Percentiles rank a stretch among this genome's conserved stretches.
Evolutionary conservation across 2,113 vertebrate genomes (phyloP).

Genomic region (Cynopterus brachyotis): DNA sequence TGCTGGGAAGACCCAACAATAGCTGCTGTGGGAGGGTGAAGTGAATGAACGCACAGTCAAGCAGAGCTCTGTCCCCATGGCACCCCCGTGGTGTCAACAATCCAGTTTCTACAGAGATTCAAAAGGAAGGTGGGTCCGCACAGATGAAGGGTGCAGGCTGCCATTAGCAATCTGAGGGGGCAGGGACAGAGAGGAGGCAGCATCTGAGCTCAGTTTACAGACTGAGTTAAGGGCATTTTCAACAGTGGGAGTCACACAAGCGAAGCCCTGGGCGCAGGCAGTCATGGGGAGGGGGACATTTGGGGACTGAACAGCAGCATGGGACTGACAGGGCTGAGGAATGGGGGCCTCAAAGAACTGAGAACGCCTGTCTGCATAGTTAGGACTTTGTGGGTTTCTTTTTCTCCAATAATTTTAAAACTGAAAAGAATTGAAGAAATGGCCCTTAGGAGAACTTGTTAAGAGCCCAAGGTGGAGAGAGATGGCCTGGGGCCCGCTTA

Average conservation of each 20-base stretch:
- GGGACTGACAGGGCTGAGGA: not conserved
- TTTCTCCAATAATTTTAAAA: not conserved
- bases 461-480: not conserved
- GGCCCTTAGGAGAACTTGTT: not conserved
- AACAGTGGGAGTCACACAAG: too few species aligned
- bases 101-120: not conserved
- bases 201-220: not conserved
- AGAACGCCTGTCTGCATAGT: not conserved
- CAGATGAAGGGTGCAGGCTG: not conserved
- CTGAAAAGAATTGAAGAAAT: not conserved
- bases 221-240: accelerated
- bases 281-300: not conserved
- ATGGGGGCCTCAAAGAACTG: accelerated
- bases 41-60: accelerated
- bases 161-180: accelerated
- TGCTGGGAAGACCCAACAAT: accelerated
- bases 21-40: not conserved
- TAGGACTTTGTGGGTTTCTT: not conserved
- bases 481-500: too few species aligned
- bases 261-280: not conserved
- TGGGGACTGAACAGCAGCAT: not conserved
- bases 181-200: not conserved
- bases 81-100: accelerated
- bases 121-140: not conserved
- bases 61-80: not conserved